Evolutionary conservation across 2,888 invertebrate species (phyloP).

Genomic region (Polymixis flavicincta): DNA sequence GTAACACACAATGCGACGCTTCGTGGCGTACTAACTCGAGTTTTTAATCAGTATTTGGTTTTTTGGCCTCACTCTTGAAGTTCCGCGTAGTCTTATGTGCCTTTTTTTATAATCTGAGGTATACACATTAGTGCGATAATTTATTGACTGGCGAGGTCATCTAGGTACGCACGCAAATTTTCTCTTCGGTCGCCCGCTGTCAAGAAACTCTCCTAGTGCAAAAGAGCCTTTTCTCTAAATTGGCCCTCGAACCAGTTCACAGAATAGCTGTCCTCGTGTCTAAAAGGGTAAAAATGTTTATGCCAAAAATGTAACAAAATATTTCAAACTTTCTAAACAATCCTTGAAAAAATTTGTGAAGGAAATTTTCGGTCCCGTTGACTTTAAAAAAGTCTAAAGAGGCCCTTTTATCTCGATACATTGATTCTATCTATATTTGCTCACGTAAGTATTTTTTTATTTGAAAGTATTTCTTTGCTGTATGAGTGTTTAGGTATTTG

Average conservation of each 20-base stretch:
- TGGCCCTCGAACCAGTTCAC: conserved; percentile 4
- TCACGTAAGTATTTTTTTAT: conserved; percentile 26
- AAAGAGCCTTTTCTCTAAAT: not conserved
- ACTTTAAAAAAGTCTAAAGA: conserved; percentile 46
- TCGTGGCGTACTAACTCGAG: too few relatives aligned
- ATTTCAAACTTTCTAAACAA: conserved; percentile 56
- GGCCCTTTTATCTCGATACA: conserved; percentile 49
- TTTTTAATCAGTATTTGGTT: too few relatives aligned
- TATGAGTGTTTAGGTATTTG: not conserved
- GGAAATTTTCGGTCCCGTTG: conserved; percentile 32
- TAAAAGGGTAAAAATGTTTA: conserved; percentile 50
- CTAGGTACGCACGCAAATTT: not conserved
- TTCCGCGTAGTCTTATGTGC: too few relatives aligned
- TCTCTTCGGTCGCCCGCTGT: not conserved
- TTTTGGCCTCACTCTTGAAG: too few relatives aligned
- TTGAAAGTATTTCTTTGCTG: conserved; percentile 29
- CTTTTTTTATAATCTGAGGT: too few relatives aligned
- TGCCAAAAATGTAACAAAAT: conserved; percentile 44
- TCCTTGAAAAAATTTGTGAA: conserved; percentile 37
- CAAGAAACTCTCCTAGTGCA: not conserved
- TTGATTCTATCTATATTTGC: conserved; percentile 43
- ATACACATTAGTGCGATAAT: not conserved
- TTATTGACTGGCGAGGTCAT: not conserved
- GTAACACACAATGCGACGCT: too few relatives aligned
- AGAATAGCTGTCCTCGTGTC: conserved; percentile 10